Evolutionary conservation across 2,113 vertebrate species (phyloP).

Genomic region (Sclerurus mexicanus): DNA sequence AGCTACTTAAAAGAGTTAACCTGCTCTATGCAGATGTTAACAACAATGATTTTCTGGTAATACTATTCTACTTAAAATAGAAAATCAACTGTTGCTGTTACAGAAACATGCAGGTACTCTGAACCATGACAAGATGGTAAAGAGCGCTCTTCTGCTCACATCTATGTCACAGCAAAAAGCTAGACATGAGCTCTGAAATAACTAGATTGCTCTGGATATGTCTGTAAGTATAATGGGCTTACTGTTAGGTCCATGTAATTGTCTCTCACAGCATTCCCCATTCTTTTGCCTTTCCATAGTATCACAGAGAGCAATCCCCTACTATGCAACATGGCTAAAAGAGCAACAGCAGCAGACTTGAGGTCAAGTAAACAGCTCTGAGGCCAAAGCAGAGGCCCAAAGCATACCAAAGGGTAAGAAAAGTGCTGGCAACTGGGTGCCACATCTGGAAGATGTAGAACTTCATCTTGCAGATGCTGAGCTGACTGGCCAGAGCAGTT

Average conservation of each 20-base stretch:
- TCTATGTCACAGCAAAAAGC: neutral
- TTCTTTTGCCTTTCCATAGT: neutral
- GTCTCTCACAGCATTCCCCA: neutral
- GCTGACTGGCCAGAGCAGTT: constrained; percentile 50
- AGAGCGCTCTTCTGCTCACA: neutral
- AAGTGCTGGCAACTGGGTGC: constrained; percentile 3
- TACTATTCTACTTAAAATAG: neutral
- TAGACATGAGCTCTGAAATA: neutral
- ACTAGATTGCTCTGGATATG: neutral
- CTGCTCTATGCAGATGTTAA: constrained; percentile 16
- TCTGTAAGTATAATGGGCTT: neutral
- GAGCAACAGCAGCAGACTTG: neutral
- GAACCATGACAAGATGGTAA: neutral
- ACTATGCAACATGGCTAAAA: neutral
- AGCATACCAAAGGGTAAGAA: neutral
- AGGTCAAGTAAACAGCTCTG: neutral
- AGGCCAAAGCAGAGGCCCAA: neutral
- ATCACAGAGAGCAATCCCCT: neutral
- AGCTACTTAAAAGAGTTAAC: constrained; percentile 30
- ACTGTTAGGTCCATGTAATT: neutral
- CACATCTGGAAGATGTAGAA: constrained; percentile 9
- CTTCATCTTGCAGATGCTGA: constrained; percentile 42
- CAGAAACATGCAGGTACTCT: neutral
- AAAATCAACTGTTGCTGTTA: neutral
- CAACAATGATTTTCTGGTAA: constrained; percentile 29